Percentiles rank a stretch among this genome's conserved stretches.
These are phyloP conservation scores for Noctua comes DNA, from an alignment of 2,888 invertebrate species.

Conservation along the genomic window DNA sequence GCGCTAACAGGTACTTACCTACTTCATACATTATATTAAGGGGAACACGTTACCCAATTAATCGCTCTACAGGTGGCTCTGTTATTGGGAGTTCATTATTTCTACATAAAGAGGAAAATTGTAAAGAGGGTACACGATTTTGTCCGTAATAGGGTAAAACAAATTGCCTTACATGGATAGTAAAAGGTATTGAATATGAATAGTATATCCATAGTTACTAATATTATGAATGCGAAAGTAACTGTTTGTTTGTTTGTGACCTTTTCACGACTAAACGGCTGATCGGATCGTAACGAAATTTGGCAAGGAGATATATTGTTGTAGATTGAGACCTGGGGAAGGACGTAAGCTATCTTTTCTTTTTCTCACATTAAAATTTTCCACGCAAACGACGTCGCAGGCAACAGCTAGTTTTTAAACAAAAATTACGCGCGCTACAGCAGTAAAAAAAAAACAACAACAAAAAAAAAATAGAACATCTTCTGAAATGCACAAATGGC, in stretches of 20 bases:
- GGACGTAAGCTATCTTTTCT: too few relatives aligned
- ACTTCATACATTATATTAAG: constrained; percentile 20
- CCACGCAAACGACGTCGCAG: background rate
- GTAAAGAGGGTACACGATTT: constrained; percentile 1
- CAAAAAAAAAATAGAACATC: background rate
- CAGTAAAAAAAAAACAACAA: too few relatives aligned
- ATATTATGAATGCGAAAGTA: too few relatives aligned
- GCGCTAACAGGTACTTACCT: background rate
- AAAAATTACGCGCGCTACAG: background rate
- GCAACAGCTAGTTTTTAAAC: background rate
- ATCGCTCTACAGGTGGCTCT: constrained; percentile 35
- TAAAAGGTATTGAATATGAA: background rate
- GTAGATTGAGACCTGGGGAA: too few relatives aligned
- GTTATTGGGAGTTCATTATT: constrained; percentile 22
- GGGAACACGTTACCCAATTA: constrained; percentile 39
- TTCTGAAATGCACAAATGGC: background rate
- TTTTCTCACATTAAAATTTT: background rate
- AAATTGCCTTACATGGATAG: background rate
- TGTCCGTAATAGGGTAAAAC: background rate
- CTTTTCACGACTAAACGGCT: too few relatives aligned
- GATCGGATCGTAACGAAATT: too few relatives aligned
- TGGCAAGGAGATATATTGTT: too few relatives aligned
- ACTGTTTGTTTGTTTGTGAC: too few relatives aligned
- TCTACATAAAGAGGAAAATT: background rate
- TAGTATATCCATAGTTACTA: too few relatives aligned